Conservation (phyloP, 35 echinoderm and acorn worm species). For the Strongylocentrotus purpuratus region DNA sequence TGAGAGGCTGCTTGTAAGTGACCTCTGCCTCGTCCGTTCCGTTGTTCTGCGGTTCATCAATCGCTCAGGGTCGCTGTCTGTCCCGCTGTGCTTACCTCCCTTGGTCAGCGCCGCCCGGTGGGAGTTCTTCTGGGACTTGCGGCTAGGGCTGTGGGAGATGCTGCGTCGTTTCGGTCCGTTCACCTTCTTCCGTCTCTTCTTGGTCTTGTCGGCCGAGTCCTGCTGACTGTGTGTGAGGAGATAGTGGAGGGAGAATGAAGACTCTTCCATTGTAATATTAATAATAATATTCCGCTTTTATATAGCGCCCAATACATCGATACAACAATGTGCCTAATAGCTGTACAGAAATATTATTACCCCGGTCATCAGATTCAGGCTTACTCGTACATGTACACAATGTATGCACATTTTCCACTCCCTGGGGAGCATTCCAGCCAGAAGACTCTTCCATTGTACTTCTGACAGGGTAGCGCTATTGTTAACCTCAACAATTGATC, state of each 20-base stretch:
- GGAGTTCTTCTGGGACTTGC: constrained; percentile 56
- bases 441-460: background rate
- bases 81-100: constrained; percentile 49
- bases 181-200: constrained; percentile 60
- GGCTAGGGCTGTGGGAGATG: constrained; percentile 69
- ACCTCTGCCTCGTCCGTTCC: constrained; percentile 33
- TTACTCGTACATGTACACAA: too few species aligned
- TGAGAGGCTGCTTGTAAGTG: constrained; percentile 45
- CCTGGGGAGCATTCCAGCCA: too few species aligned
- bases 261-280: background rate
- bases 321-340: too few species aligned
- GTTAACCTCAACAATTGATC: too few species aligned
- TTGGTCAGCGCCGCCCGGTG: background rate
- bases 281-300: too few species aligned
- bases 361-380: too few species aligned
- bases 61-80: constrained; percentile 47
- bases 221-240: background rate
- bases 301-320: too few species aligned
- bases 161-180: constrained; percentile 55
- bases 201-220: background rate
- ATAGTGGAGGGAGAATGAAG: background rate
- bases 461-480: too few species aligned
- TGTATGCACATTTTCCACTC: too few species aligned
- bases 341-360: too few species aligned
- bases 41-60: background rate